Evolutionary conservation across 2,113 vertebrate genomes (phyloP).

Genomic region (Pteropus alecto): DNA sequence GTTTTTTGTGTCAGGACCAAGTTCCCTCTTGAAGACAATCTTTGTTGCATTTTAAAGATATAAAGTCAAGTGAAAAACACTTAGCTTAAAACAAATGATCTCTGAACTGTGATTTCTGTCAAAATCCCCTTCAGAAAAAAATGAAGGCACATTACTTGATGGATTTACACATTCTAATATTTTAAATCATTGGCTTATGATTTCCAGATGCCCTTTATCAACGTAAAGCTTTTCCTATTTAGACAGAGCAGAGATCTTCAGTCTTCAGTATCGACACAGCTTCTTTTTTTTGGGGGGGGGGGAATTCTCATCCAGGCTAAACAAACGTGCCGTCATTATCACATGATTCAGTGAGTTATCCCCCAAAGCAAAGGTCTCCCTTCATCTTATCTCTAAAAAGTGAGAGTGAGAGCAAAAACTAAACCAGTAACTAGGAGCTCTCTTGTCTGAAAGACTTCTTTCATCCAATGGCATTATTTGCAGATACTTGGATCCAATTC

Average conservation of each 20-base stretch:
- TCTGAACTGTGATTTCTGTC: background rate
- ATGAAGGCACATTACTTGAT: background rate
- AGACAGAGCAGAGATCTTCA: background rate
- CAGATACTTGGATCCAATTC: conserved; percentile 46
- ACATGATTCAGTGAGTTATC: background rate
- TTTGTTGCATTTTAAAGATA: background rate
- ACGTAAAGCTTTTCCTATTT: background rate
- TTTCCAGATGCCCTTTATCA: background rate
- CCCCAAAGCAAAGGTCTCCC: background rate
- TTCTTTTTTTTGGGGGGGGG: background rate
- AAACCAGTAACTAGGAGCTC: background rate
- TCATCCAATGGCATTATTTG: background rate
- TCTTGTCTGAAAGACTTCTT: background rate
- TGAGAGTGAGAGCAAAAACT: background rate
- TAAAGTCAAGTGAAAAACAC: background rate
- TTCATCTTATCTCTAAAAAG: background rate
- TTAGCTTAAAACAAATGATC: background rate
- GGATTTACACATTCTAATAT: background rate
- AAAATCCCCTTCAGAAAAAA: background rate
- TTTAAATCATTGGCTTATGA: background rate
- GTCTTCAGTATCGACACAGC: background rate
- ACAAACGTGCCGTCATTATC: background rate
- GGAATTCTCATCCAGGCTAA: background rate
- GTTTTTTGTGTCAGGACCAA: background rate
- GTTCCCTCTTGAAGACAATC: background rate